phyloP scores from a whole-genome alignment of 2,797 vertebrate genomes.

The Chaetophractus vellerosus region DNA sequence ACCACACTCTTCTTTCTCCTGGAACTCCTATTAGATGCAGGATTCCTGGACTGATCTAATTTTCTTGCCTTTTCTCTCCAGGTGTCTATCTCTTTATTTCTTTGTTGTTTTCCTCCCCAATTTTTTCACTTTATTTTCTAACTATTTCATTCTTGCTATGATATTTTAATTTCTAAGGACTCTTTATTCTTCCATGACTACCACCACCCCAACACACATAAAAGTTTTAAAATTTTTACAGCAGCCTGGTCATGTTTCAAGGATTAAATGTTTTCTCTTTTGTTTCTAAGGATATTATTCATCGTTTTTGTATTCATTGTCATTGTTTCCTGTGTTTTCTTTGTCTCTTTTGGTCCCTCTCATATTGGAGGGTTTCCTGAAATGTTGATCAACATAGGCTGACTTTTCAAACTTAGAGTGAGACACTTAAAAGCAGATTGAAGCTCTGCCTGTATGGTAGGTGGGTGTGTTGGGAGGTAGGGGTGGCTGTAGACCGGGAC shows the following conservation, averaged over 20 bases:
- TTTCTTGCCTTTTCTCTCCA: background rate
- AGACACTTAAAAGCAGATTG: background rate
- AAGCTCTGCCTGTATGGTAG: background rate
- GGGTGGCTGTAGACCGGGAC: background rate
- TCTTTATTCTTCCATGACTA: background rate
- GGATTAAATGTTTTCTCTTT: constrained; percentile 1
- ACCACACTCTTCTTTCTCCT: background rate
- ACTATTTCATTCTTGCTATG: constrained; percentile 15
- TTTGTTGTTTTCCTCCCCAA: background rate
- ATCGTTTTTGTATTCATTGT: background rate
- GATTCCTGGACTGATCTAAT: background rate
- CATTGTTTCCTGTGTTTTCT: background rate
- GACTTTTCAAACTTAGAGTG: background rate
- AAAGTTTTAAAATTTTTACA: background rate
- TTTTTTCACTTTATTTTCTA: constrained; percentile 46
- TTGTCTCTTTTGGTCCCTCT: background rate
- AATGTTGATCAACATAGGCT: background rate
- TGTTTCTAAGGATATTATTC: constrained; percentile 28
- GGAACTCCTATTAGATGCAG: background rate
- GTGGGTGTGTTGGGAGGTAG: no score
- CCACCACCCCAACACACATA: background rate
- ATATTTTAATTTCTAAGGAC: background rate
- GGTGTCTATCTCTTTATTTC: background rate
- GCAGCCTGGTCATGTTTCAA: background rate
- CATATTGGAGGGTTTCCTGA: constrained; percentile 25